These are phyloP conservation scores for Tetrapedia diversipes DNA, from an alignment of 2,888 invertebrate species.

Conservation along the genomic window DNA sequence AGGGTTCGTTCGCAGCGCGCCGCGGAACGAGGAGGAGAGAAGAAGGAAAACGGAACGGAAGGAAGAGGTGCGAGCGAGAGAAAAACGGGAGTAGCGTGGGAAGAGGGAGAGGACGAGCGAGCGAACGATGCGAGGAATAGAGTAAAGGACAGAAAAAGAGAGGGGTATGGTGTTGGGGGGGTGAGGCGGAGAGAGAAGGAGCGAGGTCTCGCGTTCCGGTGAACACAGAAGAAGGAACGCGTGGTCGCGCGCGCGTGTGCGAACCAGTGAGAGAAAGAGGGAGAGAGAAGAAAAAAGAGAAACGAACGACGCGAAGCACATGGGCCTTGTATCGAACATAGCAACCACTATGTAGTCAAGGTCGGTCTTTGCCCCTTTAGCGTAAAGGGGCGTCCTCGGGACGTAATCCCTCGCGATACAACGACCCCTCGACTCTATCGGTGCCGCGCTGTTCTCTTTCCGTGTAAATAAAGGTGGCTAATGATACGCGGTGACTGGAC, in stretches of 20 bases:
- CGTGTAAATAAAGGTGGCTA: constrained; percentile 57
- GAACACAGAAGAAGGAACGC: background rate
- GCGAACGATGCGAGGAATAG: background rate
- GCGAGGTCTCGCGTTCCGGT: background rate
- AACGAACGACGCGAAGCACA: constrained; percentile 62
- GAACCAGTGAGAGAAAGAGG: constrained; percentile 13
- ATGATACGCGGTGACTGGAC: constrained; percentile 12
- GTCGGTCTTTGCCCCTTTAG: constrained; percentile 80
- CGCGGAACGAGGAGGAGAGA: constrained; percentile 32
- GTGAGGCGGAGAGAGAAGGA: constrained; percentile 37
- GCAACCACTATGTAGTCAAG: constrained; percentile 78
- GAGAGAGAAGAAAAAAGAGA: constrained; percentile 46
- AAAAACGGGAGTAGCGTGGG: constrained; percentile 39
- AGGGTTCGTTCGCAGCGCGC: constrained; percentile 49
- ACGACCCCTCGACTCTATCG: constrained; percentile 56
- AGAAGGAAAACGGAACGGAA: constrained; percentile 40
- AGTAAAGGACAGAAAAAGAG: constrained; percentile 1
- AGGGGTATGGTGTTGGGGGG: no score
- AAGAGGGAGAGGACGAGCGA: constrained; percentile 1
- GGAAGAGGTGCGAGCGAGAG: constrained; percentile 31
- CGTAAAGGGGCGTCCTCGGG: constrained; percentile 74
- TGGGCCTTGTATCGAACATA: constrained; percentile 78
- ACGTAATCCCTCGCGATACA: constrained; percentile 65
- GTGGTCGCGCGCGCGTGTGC: no score
- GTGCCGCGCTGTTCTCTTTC: constrained; percentile 35